Evolutionary conservation across 2,113 vertebrate species (phyloP).

Genomic region (Dendrocopos noguchii): DNA sequence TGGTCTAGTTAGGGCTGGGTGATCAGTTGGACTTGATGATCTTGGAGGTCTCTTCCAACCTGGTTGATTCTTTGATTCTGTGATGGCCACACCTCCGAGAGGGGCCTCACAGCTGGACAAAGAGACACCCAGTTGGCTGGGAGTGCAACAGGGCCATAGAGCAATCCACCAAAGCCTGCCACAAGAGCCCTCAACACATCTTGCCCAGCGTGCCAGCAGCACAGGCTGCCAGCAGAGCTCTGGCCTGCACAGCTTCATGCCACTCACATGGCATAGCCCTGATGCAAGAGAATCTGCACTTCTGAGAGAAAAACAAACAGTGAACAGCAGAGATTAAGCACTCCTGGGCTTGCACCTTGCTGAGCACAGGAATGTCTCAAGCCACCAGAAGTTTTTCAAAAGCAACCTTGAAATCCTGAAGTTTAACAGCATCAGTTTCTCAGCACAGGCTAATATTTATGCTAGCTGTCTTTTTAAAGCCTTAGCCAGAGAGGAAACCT

Average conservation of each 20-base stretch:
- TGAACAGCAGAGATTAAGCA: not conserved
- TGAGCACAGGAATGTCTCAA: not conserved
- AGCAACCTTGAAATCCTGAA: not conserved
- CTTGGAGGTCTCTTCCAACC: no score
- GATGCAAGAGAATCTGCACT: accelerated
- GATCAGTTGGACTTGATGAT: no score
- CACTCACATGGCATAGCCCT: accelerated
- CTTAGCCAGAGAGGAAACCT: not conserved
- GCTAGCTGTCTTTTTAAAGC: not conserved
- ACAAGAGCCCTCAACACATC: accelerated
- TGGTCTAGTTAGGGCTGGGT: no score
- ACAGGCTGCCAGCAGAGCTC: not conserved
- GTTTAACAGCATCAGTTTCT: not conserved
- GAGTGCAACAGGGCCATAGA: not conserved
- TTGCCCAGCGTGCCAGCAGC: not conserved
- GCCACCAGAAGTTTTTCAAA: not conserved
- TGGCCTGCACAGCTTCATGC: not conserved
- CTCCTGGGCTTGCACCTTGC: no score
- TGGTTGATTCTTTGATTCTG: no score
- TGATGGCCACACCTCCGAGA: not conserved
- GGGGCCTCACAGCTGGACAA: not conserved
- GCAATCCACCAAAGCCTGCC: accelerated
- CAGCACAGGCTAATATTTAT: not conserved
- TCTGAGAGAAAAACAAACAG: no score
- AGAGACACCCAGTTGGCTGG: not conserved